Base-by-base conservation (phyloP, 2,113 vertebrate species). In the Lamprologus speciosus region DNA sequence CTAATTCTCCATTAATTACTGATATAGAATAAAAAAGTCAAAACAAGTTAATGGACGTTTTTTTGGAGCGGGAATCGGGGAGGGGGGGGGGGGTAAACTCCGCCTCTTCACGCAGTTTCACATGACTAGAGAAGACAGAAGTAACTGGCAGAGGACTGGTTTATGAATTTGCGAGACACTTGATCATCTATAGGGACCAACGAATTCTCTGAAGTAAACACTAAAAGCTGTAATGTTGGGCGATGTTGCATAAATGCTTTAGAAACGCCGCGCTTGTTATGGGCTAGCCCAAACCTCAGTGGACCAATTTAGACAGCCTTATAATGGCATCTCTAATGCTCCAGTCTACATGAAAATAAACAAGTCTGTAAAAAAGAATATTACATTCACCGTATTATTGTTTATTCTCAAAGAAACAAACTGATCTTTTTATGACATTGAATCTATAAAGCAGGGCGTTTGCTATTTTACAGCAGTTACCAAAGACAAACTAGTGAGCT, bases 311-410 rank as follows among this genome's bases (percentile, higher is more conserved):
- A 89, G 45, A 80, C 78, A 8, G 86, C 87, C 83, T 91, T 92
- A 90, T 94, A 95, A 93, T 95, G 88, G 93, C 89, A 73, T 94
- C 87, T 90, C 86, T 92, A 93, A 94, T 93, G 92, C 88, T 89
- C 70, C 83, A 89, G 93, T 94, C 91, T 88, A 89, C 90, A 91
- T 90, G 93, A 92, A 94, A 94, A 94, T 94, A 94, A 94, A 94
- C 91, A 94, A 92, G 93, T 93, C 94, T 94, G 93, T 88, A 88
- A 93, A 91, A 91, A 91, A 70, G 91, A 92, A 88, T 92, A 93
- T 91, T 95, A 94, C 93, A 92, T 93, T 89, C 79, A 82, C n/a
- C 81, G 26, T 91, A 91, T 92, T 94, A 92, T 86, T 91, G 94
- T 87, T 90, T 93, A 93, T 93, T 91, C 90, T 88, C 85, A 82